These are phyloP conservation scores for Ctena decussata DNA, from an alignment of 2,888 invertebrate species.

Conservation along the genomic window DNA sequence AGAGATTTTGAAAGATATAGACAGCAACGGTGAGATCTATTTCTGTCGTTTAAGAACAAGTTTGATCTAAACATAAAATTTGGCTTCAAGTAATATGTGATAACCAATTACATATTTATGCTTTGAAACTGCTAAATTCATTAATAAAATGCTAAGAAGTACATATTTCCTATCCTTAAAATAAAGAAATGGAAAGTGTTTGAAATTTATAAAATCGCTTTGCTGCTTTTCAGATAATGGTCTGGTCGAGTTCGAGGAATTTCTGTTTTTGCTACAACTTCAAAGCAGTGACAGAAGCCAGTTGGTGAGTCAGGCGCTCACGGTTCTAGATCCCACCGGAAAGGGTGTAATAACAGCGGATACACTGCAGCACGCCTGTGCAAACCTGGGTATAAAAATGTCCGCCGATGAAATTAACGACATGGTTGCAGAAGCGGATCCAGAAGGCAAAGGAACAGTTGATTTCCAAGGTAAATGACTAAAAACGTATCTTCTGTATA, in stretches of 20 bases:
- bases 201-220: too few species aligned
- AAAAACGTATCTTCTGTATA: too few species aligned
- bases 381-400: neutral
- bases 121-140: too few species aligned
- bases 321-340: neutral
- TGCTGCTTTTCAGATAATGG: neutral
- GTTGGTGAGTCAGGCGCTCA: neutral
- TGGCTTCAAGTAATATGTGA: too few species aligned
- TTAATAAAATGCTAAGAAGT: too few species aligned
- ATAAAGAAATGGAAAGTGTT: too few species aligned
- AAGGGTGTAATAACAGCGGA: neutral
- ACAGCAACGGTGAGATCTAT: neutral
- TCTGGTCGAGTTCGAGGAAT: neutral
- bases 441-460: neutral
- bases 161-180: too few species aligned
- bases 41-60: too few species aligned
- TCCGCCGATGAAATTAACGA: neutral
- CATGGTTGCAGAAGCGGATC: neutral
- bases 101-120: too few species aligned
- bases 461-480: neutral
- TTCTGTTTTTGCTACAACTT: neutral
- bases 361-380: neutral
- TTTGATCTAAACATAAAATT: too few species aligned
- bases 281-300: neutral
- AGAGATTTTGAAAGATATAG: neutral